Evolutionary conservation across 2,797 vertebrate species (phyloP).

Genomic region (Dendrocincla fuliginosa): DNA sequence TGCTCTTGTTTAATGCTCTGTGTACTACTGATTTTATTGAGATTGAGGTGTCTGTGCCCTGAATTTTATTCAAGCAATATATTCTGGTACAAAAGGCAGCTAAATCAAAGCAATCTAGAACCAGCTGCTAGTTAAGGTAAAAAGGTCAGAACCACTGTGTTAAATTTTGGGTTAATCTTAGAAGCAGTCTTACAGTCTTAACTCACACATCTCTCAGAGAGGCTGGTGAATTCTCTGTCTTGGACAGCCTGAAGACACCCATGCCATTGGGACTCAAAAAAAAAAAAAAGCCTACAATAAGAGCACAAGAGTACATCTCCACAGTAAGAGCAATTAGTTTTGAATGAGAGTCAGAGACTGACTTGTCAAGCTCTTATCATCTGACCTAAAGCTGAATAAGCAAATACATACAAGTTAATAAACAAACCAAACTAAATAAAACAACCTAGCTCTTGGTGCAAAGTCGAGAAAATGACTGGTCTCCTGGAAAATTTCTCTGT

Average conservation of each 20-base stretch:
- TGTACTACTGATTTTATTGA: not conserved
- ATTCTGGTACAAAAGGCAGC: not conserved
- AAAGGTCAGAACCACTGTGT: not conserved
- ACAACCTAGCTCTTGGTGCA: not conserved
- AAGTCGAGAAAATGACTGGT: not conserved
- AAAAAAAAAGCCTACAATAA: not conserved
- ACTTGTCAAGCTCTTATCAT: not conserved
- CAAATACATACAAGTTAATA: constrained; percentile 48
- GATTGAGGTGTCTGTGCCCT: not conserved
- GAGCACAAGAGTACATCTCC: not conserved
- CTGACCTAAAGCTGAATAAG: constrained; percentile 15
- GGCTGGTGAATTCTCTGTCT: not conserved
- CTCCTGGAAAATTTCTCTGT: not conserved
- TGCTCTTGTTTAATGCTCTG: not conserved
- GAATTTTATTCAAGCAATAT: not conserved
- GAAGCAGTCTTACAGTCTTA: not conserved
- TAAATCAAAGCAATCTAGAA: not conserved
- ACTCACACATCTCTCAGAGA: not conserved
- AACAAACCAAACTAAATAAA: constrained; percentile 56
- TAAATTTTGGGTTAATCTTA: not conserved
- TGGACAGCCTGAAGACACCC: not conserved
- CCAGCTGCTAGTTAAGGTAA: not conserved
- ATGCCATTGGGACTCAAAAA: not conserved
- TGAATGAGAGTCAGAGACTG: not conserved
- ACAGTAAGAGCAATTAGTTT: not conserved